Base-by-base conservation (phyloP, 1,140 invertebrate species). In the Antheraea pernyi region DNA sequence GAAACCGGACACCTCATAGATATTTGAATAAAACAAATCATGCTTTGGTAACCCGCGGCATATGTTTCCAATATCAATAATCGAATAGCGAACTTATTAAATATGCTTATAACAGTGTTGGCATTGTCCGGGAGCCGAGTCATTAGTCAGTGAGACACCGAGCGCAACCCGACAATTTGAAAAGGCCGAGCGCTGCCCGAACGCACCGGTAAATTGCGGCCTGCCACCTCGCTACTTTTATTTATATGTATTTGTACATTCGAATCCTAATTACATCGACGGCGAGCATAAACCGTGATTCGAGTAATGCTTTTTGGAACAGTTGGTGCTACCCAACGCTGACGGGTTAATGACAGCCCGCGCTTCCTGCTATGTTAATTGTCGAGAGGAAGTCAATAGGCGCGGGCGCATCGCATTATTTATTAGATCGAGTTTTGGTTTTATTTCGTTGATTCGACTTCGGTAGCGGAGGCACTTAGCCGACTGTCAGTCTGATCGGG, bases 191-290 rank as follows among this genome's bases (percentile, higher is more conserved):
- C 69, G 69, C 63, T 67, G 66, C 59, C 67, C 63, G 67, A 72
- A 76, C 82, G 77, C 82, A 76, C 72, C 77, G 69, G 73, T 85
- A 89, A 88, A 90, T 90, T 91, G 86, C 83, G 65, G 82, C 67
- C 83, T 90, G 89, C 86, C 89, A 91, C 83, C 74, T 83, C 83
- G 77, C 76, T 75, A 74, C 82, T 79, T 88, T 89, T 91, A 91
- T 89, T 91, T 91, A 91, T 89, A 88, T 86, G 82, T 91, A 86
- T 88, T 90, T 88, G 85, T 88, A 84, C 80, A 83, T 87, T 85
- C 79, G 80, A 75, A 76, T 86, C 76, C 88, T 91, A 91, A 91
- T 91, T 91, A 88, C 80, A 84, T 83, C 71, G 79, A 79, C 79
- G 75, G 77, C 70, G 75, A 83, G 79, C 71, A 77, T 79, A 79